phyloP scores from a whole-genome alignment of 2,888 invertebrate genomes.

The Sphaeridia pumilis region DNA sequence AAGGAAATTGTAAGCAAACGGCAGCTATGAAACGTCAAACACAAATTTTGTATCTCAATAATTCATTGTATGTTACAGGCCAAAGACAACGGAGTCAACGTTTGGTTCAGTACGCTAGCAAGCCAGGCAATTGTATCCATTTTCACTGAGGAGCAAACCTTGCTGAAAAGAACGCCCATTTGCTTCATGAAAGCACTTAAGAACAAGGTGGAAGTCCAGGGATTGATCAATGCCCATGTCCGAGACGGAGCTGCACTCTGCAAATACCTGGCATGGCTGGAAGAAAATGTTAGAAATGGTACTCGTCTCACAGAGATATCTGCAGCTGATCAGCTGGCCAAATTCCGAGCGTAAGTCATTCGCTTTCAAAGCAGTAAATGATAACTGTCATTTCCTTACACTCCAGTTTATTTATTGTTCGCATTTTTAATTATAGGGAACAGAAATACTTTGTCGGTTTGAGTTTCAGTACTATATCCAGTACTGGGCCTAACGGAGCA shows the following conservation, averaged over 20 bases:
- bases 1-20: conserved; percentile 39
- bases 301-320: conserved; percentile 57
- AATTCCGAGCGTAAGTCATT: conserved; percentile 52
- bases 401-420: too few relatives aligned
- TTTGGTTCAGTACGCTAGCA: conserved; percentile 51
- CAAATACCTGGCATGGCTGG: conserved; percentile 65
- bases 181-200: conserved; percentile 76
- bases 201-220: conserved; percentile 65
- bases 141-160: conserved; percentile 43
- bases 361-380: too few relatives aligned
- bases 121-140: conserved; percentile 47
- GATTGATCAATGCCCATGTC: conserved; percentile 71
- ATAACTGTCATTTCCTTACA: too few relatives aligned
- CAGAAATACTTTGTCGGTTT: conserved; percentile 58
- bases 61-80: too few relatives aligned
- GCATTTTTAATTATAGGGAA: conserved; percentile 14
- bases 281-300: conserved; percentile 47
- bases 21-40: too few relatives aligned
- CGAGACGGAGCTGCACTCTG: conserved; percentile 82
- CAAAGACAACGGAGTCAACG: conserved; percentile 37
- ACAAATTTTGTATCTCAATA: too few relatives aligned
- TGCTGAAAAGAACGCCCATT: conserved; percentile 63
- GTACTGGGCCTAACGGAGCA: conserved; percentile 81
- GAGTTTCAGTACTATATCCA: conserved; percentile 88
- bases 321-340: conserved; percentile 57